These are phyloP conservation scores for Mesoligia furuncula DNA, from an alignment of 2,888 invertebrate genomes.

Conservation along the genomic window DNA sequence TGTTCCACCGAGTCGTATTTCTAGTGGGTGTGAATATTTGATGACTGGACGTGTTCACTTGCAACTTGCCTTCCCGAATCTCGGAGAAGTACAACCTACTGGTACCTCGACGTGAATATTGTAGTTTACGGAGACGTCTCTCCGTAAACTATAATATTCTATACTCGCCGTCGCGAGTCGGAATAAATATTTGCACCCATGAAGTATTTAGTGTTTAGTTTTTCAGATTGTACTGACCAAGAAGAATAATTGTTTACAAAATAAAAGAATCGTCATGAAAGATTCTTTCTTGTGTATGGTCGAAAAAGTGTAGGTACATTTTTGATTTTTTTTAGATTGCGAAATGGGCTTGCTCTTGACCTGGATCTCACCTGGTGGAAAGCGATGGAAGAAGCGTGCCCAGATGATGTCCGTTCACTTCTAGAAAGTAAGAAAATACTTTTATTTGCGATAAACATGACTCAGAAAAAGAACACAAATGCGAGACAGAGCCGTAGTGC, in stretches of 20 bases:
- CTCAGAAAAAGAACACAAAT: not conserved
- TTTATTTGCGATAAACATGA: not conserved
- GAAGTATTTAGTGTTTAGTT: not conserved
- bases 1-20: slow-evolving; percentile 30
- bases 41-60: slow-evolving; percentile 29
- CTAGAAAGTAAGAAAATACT: not conserved
- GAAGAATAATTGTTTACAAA: too few species aligned
- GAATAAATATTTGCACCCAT: not conserved
- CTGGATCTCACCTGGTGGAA: not conserved
- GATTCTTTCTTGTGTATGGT: not conserved
- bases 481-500: not conserved
- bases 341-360: not conserved
- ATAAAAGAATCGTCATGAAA: not conserved
- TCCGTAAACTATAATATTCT: too few species aligned
- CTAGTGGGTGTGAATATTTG: slow-evolving; percentile 50
- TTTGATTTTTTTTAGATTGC: not conserved
- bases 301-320: not conserved
- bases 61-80: slow-evolving; percentile 15
- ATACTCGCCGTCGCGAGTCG: not conserved
- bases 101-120: slow-evolving; percentile 40
- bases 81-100: not conserved
- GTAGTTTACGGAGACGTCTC: not conserved
- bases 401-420: not conserved
- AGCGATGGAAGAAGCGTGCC: not conserved
- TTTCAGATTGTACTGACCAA: not conserved